phyloP scores from a whole-genome alignment of 2,888 invertebrate genomes.

The Magallana nippona region DNA sequence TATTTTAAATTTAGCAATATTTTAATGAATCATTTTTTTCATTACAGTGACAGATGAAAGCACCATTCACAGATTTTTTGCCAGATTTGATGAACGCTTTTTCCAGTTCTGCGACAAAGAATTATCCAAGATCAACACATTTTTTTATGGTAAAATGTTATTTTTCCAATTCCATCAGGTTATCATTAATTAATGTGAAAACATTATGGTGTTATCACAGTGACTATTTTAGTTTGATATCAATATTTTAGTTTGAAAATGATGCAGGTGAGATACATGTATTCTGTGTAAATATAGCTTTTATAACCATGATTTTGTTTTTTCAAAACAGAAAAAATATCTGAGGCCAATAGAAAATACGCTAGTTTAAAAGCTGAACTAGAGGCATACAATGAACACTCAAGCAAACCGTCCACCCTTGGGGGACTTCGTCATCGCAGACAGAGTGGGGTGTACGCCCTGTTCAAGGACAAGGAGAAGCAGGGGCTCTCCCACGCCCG shows the following conservation, averaged over 20 bases:
- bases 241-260: background rate
- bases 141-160: slow-evolving; percentile 91
- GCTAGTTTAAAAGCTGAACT: slow-evolving; percentile 94
- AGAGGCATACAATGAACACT: slow-evolving; percentile 81
- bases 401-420: slow-evolving; percentile 60
- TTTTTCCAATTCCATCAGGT: background rate
- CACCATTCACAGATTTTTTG: slow-evolving; percentile 91
- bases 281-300: background rate
- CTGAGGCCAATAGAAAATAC: slow-evolving; percentile 97
- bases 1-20: background rate
- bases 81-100: slow-evolving; percentile 96
- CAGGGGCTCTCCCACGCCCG: slow-evolving; percentile 64
- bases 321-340: slow-evolving; percentile 90
- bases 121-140: slow-evolving; percentile 96
- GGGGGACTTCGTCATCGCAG: slow-evolving; percentile 60
- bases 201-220: background rate
- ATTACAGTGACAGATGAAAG: slow-evolving; percentile 89
- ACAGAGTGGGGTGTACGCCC: slow-evolving; percentile 53
- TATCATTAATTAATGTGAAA: background rate
- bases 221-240: background rate
- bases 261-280: background rate
- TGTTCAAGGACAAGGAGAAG: slow-evolving; percentile 66
- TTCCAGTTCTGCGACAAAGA: slow-evolving; percentile 97
- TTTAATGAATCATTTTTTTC: slow-evolving; percentile 37
- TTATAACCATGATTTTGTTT: background rate